These are phyloP conservation scores for Patella depressa DNA, from an alignment of 2,888 invertebrate genomes.

Conservation along the genomic window DNA sequence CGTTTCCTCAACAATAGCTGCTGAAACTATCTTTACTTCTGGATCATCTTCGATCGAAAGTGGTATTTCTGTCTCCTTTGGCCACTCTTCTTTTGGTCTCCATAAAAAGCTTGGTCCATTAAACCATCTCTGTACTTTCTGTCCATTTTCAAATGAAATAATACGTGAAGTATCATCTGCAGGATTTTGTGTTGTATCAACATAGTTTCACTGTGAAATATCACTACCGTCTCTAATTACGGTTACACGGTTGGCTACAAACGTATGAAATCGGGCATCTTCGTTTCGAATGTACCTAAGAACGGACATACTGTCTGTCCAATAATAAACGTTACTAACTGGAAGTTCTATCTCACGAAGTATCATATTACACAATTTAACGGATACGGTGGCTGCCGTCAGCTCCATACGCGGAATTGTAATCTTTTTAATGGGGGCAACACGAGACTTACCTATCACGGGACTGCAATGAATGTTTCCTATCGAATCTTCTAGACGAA, in stretches of 20 bases:
- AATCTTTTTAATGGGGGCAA: conserved; percentile 17
- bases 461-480: conserved; percentile 7
- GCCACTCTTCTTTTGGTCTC: too few species aligned
- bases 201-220: background rate
- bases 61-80: too few species aligned
- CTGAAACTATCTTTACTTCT: conserved; percentile 16
- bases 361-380: background rate
- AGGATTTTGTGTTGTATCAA: background rate
- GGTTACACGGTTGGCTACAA: background rate
- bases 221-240: background rate
- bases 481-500: background rate
- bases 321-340: too few species aligned
- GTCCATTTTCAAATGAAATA: too few species aligned
- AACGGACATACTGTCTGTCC: too few species aligned
- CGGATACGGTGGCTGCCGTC: background rate
- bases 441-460: too few species aligned
- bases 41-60: too few species aligned
- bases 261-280: background rate
- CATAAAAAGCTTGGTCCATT: background rate
- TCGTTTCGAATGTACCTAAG: background rate
- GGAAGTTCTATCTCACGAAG: background rate
- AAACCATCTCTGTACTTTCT: too few species aligned
- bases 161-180: background rate
- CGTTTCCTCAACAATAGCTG: background rate
- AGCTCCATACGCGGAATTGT: background rate